phyloP scores from a whole-genome alignment of 2,113 vertebrate genomes.

The Rhabdornis inornatus region DNA sequence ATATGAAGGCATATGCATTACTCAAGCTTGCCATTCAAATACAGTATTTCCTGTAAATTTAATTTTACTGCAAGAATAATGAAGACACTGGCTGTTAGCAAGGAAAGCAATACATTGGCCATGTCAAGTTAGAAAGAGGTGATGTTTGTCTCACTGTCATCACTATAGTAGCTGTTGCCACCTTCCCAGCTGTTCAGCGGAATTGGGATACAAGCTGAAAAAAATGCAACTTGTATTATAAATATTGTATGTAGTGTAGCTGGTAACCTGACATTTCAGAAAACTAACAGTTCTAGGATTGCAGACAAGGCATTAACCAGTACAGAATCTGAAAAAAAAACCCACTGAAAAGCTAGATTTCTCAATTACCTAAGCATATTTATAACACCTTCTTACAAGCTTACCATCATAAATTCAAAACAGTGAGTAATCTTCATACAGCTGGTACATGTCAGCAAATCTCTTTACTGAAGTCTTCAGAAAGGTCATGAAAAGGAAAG shows the following conservation, averaged over 20 bases:
- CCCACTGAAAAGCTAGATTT: background rate
- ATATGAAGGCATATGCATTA: background rate
- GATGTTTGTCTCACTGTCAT: background rate
- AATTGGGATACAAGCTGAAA: background rate
- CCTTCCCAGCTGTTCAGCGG: background rate
- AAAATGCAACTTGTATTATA: background rate
- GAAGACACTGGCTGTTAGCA: background rate
- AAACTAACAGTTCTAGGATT: background rate
- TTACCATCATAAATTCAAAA: background rate
- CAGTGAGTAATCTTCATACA: background rate
- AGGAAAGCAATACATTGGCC: background rate
- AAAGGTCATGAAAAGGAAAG: background rate
- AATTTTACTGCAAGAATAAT: background rate
- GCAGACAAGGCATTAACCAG: background rate
- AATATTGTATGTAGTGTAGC: no score
- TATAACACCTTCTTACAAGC: background rate
- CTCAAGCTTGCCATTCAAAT: background rate
- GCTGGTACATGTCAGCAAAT: background rate
- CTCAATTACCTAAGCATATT: background rate
- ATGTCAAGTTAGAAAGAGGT: background rate
- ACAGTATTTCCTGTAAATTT: background rate
- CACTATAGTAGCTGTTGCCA: fast-evolving
- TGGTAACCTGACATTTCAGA: background rate
- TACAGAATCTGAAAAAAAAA: background rate
- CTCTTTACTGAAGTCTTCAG: background rate